Evolutionary conservation across 2,888 invertebrate species (phyloP).

Genomic region (Scrobipalpa costella): DNA sequence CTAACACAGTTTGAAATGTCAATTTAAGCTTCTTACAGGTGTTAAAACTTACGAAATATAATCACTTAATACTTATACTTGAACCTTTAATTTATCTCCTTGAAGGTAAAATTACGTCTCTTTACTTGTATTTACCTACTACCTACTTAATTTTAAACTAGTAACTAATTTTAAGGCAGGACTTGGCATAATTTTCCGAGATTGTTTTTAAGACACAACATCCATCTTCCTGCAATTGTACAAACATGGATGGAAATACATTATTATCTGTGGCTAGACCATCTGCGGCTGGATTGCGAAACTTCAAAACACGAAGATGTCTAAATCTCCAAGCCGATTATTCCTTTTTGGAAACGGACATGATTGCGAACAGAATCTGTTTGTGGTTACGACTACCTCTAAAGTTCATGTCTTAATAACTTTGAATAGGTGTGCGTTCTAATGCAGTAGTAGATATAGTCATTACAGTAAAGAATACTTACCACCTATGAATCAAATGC

Average conservation of each 20-base stretch:
- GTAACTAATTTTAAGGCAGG: background rate
- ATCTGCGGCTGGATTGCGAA: conserved; percentile 1
- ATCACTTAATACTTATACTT: background rate
- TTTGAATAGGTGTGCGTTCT: background rate
- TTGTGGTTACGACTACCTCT: background rate
- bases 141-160: background rate
- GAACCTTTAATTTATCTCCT: background rate
- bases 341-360: background rate
- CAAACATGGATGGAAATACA: conserved; percentile 9
- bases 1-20: background rate
- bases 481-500: too few species aligned
- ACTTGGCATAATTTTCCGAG: background rate
- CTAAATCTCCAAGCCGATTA: conserved; percentile 7
- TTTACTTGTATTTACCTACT: too few species aligned
- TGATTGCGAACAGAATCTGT: background rate
- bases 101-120: background rate
- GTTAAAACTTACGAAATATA: background rate
- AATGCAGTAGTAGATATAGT: too few species aligned
- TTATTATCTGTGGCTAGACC: conserved; percentile 13
- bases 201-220: background rate
- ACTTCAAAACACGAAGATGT: background rate
- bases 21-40: background rate
- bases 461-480: too few species aligned
- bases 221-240: background rate
- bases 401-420: background rate